Base-by-base conservation (phyloP, 2,888 invertebrate species). In the Lepetodrilus schrolli region DNA sequence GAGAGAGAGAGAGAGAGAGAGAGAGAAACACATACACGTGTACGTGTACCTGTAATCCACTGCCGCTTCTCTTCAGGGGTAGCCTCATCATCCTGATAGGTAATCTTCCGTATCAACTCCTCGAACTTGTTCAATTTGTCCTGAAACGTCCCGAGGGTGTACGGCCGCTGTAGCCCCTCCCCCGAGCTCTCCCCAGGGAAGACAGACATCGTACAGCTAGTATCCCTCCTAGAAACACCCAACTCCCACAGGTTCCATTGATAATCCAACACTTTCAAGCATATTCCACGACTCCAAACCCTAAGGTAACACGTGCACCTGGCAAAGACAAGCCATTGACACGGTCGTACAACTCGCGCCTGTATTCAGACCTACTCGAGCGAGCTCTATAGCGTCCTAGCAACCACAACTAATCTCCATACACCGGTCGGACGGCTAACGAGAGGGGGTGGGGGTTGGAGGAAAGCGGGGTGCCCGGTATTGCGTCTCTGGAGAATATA, bases 21-120 rank as follows among this genome's bases (percentile, higher is more conserved):
- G n/a, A n/a, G n/a, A n/a, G n/a, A n/a, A n/a, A n/a, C n/a, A n/a
- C n/a, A n/a, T n/a, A n/a, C 1, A 43, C 7, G 13, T 2, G 13
- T 4, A 23, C 20, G 30, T 38, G 51, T 75, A 90, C 90, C 90
- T 80, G 89, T 85, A 10, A 90, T 90, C 86, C 88, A 83, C 73
- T 89, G 89, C 13, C 90, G 78, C 23, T 88, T 76, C 72, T 89
- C 88, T 70, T 90, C 90, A 1, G 88, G 83, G 0, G 88, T 86
- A 0, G 88, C 87, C 73, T 90, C 89, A 2, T 84, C 82, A 68
- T 87, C 87, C 74, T 87, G 87, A 13, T 88, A 80, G 0, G 89
- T 90, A 4, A 90, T 81, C 65, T 87, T 86, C 43, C 85, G 84
- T 72, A 90, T 89, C 1, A 90, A 76, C 8, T 86, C 86, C 75